Conservation (phyloP, 2,113 vertebrate genomes). For the Pao palembangensis region DNA sequence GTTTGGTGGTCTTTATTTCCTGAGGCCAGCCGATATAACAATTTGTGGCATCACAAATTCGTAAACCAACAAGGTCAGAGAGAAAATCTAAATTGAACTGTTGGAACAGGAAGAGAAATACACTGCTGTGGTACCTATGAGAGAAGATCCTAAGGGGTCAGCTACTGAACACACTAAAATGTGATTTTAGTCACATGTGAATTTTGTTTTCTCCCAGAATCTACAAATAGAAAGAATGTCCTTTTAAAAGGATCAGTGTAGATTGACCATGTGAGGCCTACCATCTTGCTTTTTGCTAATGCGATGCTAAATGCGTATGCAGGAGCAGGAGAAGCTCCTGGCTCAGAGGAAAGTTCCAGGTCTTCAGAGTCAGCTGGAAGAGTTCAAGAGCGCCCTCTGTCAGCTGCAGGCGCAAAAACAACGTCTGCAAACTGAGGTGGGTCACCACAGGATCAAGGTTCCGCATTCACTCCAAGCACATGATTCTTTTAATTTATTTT, state of each 20-base stretch:
- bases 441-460: conserved; percentile 2
- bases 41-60: too few relatives aligned
- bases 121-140: too few relatives aligned
- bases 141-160: too few relatives aligned
- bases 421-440: conserved; percentile 86
- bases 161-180: too few relatives aligned
- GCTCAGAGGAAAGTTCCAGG: conserved; percentile 79
- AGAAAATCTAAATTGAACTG: not conserved
- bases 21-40: not conserved
- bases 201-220: too few relatives aligned
- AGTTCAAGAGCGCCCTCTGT: conserved; percentile 84
- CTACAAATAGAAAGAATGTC: not conserved
- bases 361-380: conserved; percentile 84
- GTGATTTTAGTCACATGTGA: too few relatives aligned
- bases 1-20: not conserved
- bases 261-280: not conserved
- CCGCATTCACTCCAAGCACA: not conserved
- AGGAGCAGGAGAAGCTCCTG: conserved; percentile 83
- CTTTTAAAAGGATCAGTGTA: not conserved
- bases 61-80: not conserved
- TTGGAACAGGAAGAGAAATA: too few relatives aligned
- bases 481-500: not conserved
- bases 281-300: conserved; percentile 1
- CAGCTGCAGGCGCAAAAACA: conserved; percentile 85
- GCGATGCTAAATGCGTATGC: conserved; percentile 8